Percentiles rank a stretch among this genome's conserved stretches.
Conservation (phyloP, 2,797 vertebrate species). For the Microcaecilia unicolor region DNA sequence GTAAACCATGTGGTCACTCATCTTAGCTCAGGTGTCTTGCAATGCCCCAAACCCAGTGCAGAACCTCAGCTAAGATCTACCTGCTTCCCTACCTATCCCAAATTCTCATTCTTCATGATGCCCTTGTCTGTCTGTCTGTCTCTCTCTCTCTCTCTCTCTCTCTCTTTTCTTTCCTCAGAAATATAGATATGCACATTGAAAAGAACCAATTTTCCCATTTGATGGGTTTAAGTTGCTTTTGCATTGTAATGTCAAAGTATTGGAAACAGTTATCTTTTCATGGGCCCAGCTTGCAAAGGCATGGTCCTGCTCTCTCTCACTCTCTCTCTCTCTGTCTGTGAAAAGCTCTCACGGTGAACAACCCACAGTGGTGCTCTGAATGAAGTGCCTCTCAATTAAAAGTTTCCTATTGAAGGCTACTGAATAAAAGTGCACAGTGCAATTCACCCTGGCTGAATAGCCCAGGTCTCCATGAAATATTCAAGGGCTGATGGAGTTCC, state of each 20-base stretch:
- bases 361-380: conserved; percentile 72
- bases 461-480: conserved; percentile 75
- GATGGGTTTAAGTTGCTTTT: conserved; percentile 51
- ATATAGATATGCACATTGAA: conserved; percentile 21
- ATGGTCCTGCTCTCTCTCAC: conserved; percentile 63
- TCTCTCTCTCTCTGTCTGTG: too few relatives aligned
- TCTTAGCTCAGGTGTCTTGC: too few relatives aligned
- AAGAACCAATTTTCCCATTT: conserved; percentile 46
- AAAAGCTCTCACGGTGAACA: conserved; percentile 61
- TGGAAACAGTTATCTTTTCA: conserved; percentile 42
- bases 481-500: conserved; percentile 81
- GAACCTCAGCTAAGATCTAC: too few relatives aligned
- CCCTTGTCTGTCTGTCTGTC: too few relatives aligned
- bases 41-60: too few relatives aligned
- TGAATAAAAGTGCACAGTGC: conserved; percentile 78
- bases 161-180: not conserved
- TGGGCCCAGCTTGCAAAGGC: conserved; percentile 45
- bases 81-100: too few relatives aligned
- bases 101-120: not conserved
- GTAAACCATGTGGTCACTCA: too few relatives aligned
- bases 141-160: too few relatives aligned
- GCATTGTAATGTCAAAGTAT: conserved; percentile 26
- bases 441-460: conserved; percentile 82
- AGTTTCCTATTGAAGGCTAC: conserved; percentile 76
- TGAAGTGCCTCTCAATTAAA: conserved; percentile 91